Evolutionary conservation across 2,113 vertebrate species (phyloP), one percentile per base, ranked within the genome.

Genomic region (Thalassarche chlororhynchos): DNA sequence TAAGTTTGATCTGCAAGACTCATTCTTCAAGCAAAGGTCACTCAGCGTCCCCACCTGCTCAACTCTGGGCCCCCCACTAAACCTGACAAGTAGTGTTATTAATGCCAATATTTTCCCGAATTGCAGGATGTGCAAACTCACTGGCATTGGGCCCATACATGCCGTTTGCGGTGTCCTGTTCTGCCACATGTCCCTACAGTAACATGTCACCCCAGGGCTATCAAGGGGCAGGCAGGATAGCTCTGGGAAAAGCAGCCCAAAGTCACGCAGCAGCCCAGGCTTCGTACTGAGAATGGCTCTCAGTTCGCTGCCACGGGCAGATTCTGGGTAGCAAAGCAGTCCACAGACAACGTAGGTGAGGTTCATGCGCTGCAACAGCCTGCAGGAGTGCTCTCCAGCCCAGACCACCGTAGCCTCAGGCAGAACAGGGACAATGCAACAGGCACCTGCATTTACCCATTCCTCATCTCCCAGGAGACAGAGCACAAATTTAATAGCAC

Each of bases 271-370:
- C 16, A 66, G 40, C 34, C 54, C 6, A 31, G 9, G 18, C 5
- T 17, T 32, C 34, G 23, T 19, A 36, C 21, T 42, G 49, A 83
- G 23, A 42, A 42, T 3, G 20, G 10, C 38, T 38, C 38, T 38
- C 38, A 38, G 16, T 36, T 47, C 49, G n/a, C 26, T 12, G 34
- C 9, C 31, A 10, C 0, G 0, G 6, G 34, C 28, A 52, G 19
- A 62, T 46, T 62, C 46, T 71, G 28, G 14, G 36, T 28, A 47
- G 28, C 19, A 76, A 68, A 88, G 25, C 10, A 19, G 8, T 12
- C 15, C 55, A 47, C 16, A 71, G 70, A 24, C 5, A 25, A 1
- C 0, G 4, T 1, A 28, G 40, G 46, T 26, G 77, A 62, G 36
- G 55, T 34, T 42, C 23, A 5, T 1, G 19, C 7, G 19, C 51